A percentile compares a stretch with the other conserved stretches of the same genome.
Conservation (phyloP, 2,888 invertebrate genomes). For the Hydrotaea cyrtoneurina region DNA sequence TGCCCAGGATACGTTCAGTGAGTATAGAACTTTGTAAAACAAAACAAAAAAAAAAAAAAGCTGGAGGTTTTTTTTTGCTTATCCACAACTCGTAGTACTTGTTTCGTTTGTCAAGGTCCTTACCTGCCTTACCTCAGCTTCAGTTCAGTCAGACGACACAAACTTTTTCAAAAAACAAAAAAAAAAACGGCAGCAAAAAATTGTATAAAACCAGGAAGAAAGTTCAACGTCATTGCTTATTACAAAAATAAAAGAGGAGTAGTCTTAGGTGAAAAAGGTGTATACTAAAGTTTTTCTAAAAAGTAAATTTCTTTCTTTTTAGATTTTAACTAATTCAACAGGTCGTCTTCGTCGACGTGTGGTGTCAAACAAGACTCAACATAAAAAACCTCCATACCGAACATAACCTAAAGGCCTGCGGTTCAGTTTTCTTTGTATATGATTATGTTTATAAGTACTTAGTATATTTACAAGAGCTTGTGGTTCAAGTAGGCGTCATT, state of each 20-base stretch:
- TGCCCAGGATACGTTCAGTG: background rate
- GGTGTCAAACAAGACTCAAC: background rate
- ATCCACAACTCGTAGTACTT: conserved; percentile 34
- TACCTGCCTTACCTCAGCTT: conserved; percentile 12
- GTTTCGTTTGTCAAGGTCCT: conserved; percentile 45
- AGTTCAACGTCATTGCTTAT: conserved; percentile 26
- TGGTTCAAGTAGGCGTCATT: conserved; percentile 65
- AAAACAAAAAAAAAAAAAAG: too few relatives aligned
- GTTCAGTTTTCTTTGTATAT: conserved; percentile 28
- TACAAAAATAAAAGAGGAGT: background rate
- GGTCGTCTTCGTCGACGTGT: background rate
- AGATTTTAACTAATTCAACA: conserved; percentile 23
- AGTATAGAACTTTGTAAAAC: background rate
- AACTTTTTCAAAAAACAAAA: background rate
- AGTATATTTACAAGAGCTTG: conserved; percentile 52
- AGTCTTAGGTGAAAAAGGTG: background rate
- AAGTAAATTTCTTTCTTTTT: background rate
- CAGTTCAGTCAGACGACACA: background rate
- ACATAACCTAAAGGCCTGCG: conserved; percentile 18
- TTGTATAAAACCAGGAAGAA: background rate
- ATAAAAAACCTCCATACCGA: conserved; percentile 4
- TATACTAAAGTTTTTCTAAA: conserved; percentile 8
- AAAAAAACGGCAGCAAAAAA: conserved; percentile 10
- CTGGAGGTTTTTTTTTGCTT: background rate
- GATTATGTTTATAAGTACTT: conserved; percentile 48